These are phyloP conservation scores for Chaenocephalus aceratus DNA, from an alignment of 2,113 vertebrate genomes.

Conservation along the genomic window DNA sequence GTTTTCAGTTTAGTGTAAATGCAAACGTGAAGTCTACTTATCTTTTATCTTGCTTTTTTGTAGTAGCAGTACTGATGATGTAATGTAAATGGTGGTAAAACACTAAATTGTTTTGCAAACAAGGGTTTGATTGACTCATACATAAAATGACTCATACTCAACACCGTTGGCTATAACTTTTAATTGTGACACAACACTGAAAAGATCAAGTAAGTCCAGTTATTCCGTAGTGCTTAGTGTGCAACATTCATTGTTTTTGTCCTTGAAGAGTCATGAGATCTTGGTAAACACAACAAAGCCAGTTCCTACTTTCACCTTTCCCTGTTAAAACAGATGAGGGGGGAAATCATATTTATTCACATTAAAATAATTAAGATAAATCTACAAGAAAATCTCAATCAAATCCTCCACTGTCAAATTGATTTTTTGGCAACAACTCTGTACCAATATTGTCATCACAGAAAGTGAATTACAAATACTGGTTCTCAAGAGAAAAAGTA, in stretches of 20 bases:
- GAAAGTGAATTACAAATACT: slow-evolving; percentile 17
- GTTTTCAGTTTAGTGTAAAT: too few species aligned
- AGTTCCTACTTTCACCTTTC: slow-evolving; percentile 56
- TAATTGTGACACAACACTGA: slow-evolving; percentile 75
- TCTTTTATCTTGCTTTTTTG: too few species aligned
- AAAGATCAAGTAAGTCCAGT: slow-evolving; percentile 82
- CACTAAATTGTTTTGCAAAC: slow-evolving; percentile 19
- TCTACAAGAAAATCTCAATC: neutral
- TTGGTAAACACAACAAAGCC: slow-evolving; percentile 48
- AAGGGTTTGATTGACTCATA: slow-evolving; percentile 10
- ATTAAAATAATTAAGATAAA: slow-evolving; percentile 1
- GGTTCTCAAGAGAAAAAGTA: neutral
- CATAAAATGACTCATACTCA: slow-evolving; percentile 22
- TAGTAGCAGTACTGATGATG: neutral
- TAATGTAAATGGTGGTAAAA: slow-evolving; percentile 7
- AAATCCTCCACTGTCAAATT: neutral
- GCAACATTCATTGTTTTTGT: slow-evolving; percentile 78
- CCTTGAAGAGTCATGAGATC: slow-evolving; percentile 67
- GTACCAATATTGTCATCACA: slow-evolving; percentile 15
- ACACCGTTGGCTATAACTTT: slow-evolving; percentile 48
- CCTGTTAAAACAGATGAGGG: slow-evolving; percentile 14
- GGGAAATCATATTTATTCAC: slow-evolving; percentile 22
- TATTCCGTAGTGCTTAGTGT: slow-evolving; percentile 72
- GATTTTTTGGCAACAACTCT: slow-evolving; percentile 49
- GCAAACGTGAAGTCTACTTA: neutral